Evolutionary conservation across 2,113 vertebrate genomes (phyloP).

Genomic region (Dunckerocampus dactyliophorus): DNA sequence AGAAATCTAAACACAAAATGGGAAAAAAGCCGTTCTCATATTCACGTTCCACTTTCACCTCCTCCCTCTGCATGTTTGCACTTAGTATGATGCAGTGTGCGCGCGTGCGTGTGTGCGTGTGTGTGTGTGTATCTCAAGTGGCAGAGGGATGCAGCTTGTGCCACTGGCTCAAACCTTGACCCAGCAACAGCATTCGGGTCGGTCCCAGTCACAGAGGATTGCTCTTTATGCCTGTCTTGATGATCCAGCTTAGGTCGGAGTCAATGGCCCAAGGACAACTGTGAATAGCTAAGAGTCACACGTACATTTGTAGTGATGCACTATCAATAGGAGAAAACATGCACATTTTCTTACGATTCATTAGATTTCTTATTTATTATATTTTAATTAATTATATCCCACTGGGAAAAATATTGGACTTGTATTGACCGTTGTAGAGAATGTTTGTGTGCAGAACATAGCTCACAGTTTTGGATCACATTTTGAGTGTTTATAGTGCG

Average conservation of each 20-base stretch:
- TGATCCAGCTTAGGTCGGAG: conserved; percentile 34
- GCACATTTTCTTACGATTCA: not conserved
- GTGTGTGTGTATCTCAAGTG: conserved; percentile 34
- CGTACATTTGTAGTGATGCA: not conserved
- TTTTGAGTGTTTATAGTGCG: too few species aligned
- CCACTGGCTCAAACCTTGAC: conserved; percentile 53
- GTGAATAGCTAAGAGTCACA: conserved; percentile 5
- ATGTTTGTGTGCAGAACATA: too few species aligned
- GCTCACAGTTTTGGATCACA: too few species aligned
- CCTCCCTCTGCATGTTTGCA: conserved; percentile 9
- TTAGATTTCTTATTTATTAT: not conserved
- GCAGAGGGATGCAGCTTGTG: conserved; percentile 58
- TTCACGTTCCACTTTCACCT: conserved; percentile 7
- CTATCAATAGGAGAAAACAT: not conserved
- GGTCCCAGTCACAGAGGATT: conserved; percentile 50
- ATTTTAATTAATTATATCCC: too few species aligned
- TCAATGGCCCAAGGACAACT: conserved; percentile 37
- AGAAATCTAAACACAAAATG: too few species aligned
- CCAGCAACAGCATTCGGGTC: conserved; percentile 33
- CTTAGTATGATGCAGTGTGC: conserved; percentile 1
- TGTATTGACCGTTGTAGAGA: too few species aligned
- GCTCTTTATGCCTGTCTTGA: conserved; percentile 54
- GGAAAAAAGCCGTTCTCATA: too few species aligned
- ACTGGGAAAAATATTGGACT: too few species aligned
- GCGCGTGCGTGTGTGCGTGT: not conserved